Conservation (phyloP, 2,797 vertebrate genomes). For the Phataginus tricuspis region DNA sequence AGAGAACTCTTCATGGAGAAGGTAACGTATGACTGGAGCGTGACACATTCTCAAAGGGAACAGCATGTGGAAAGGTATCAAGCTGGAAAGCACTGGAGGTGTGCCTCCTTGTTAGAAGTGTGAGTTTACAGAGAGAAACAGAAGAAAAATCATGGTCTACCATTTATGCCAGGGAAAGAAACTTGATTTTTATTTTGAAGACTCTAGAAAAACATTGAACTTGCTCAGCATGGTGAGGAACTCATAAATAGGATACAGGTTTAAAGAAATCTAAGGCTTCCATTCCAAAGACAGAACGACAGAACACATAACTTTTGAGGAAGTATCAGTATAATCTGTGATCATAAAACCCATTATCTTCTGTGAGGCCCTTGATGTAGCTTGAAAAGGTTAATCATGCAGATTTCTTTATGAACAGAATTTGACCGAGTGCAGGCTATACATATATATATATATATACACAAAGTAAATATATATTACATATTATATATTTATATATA, state of each 20-base stretch:
- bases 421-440: neutral
- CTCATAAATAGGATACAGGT: neutral
- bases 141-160: neutral
- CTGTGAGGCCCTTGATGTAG: neutral
- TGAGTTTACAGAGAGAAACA: neutral
- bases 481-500: too few species aligned
- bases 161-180: neutral
- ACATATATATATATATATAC: neutral
- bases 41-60: neutral
- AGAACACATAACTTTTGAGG: neutral
- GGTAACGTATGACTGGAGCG: neutral
- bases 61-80: neutral
- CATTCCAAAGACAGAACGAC: neutral
- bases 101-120: neutral
- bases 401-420: constrained; percentile 28
- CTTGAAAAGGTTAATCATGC: constrained; percentile 31
- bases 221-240: neutral
- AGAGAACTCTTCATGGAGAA: neutral
- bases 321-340: neutral
- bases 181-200: constrained; percentile 21
- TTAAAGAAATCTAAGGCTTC: neutral
- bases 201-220: constrained; percentile 25
- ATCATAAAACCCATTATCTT: constrained; percentile 12
- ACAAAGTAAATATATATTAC: too few species aligned
- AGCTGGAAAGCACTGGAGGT: neutral